A percentile compares a stretch with the other conserved stretches of the same genome.
phyloP scores from a whole-genome alignment of 1,140 invertebrate genomes.

The Macrosteles quadrilineatus region DNA sequence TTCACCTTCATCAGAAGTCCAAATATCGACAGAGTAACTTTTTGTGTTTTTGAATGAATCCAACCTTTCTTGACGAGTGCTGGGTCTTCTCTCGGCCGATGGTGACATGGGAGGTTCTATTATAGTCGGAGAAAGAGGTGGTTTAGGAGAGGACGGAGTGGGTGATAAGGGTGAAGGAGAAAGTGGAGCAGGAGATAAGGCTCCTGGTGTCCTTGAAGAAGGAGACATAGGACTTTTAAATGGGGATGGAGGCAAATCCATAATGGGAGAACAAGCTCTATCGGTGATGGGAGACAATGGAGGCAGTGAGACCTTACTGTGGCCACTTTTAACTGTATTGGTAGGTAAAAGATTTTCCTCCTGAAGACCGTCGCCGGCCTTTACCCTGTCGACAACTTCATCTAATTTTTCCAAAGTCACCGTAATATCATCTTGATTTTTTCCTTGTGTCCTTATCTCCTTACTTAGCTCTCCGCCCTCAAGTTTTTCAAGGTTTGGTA shows the following conservation, averaged over 20 bases:
- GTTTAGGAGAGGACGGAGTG: conserved; percentile 23
- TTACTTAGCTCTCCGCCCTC: too few species aligned
- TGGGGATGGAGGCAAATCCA: background rate
- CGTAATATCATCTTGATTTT: conserved; percentile 22
- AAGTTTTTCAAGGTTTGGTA: too few species aligned
- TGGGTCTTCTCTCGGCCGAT: conserved; percentile 43
- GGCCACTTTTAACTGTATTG: too few species aligned
- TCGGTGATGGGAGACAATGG: conserved; percentile 7
- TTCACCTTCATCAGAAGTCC: conserved; percentile 46
- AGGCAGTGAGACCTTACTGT: background rate
- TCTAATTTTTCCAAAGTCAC: conserved; percentile 31
- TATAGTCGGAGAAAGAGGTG: conserved; percentile 27
- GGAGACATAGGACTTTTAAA: background rate
- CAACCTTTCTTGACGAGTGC: conserved; percentile 44
- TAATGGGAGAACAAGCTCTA: conserved; percentile 7
- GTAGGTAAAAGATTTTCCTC: background rate
- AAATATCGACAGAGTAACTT: conserved; percentile 46
- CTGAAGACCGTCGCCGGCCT: background rate
- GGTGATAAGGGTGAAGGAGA: conserved; percentile 13
- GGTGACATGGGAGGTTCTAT: conserved; percentile 30
- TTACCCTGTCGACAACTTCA: conserved; percentile 34
- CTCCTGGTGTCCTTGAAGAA: background rate
- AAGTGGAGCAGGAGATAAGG: conserved; percentile 14
- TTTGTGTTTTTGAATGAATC: conserved; percentile 47
- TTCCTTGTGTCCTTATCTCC: too few species aligned